Conservation (phyloP, 1,140 invertebrate genomes). For the Vanessa tameamea region DNA sequence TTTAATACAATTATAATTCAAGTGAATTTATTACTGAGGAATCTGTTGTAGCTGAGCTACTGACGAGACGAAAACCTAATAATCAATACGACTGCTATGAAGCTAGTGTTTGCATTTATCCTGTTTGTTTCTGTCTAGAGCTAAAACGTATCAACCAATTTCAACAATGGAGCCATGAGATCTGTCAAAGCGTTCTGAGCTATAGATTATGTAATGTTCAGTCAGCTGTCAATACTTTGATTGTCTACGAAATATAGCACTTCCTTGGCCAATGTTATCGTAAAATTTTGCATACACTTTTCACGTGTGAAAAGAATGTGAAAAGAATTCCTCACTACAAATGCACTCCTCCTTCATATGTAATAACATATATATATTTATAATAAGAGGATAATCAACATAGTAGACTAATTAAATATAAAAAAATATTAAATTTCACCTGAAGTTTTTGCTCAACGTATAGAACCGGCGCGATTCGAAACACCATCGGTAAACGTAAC, state of each 20-base stretch:
- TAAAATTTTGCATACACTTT: no score
- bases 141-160: not conserved
- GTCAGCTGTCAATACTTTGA: no score
- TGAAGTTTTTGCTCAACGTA: not conserved
- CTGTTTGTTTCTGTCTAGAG: not conserved
- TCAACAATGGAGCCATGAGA: not conserved
- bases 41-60: no score
- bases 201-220: not conserved
- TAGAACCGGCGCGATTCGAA: conserved; percentile 91
- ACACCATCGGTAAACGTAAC: conserved; percentile 86
- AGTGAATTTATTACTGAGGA: no score
- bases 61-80: not conserved
- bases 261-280: no score
- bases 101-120: not conserved
- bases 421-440: not conserved
- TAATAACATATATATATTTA: no score
- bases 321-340: no score
- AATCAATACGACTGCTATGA: not conserved
- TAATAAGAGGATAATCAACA: no score
- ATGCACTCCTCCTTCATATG: no score
- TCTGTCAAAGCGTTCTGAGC: not conserved
- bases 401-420: no score
- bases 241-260: not conserved
- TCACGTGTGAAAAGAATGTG: no score
- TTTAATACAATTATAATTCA: no score